Evolutionary conservation across 2,888 invertebrate genomes (phyloP), one percentile per base, ranked within the genome.

Genomic region (Cosmia pyralina): DNA sequence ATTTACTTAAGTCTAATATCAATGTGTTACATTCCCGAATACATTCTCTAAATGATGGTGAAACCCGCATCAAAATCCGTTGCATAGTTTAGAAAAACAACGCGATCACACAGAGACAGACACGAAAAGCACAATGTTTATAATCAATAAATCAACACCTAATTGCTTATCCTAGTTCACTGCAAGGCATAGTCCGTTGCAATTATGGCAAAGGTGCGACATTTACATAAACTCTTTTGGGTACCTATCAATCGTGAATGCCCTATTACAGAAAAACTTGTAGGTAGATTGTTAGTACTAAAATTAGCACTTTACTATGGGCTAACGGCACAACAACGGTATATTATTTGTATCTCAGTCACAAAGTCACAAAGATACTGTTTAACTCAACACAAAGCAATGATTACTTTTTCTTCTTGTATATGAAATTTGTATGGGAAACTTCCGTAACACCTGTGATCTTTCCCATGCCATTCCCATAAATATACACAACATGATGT

Each of bases 371-470:
- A 48, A 38, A 58, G 48, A 71, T 60, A 53, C n/a, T 75, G 13
- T 63, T 72, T 53, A 63, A 72, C 62, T 59, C 55, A 62, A 46
- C 38, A 52, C 48, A 64, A 63, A 68, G 52, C 68, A 84, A 72
- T 67, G 3, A 57, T 34, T 34, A 52, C 44, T 64, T 82, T 79
- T 82, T 80, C 67, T 68, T 67, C 7, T 55, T 38, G 17, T 79
- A 57, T 59, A 59, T 77, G 72, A 67, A 75, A 72, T 71, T 22
- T 79, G 71, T 67, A 83, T 83, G 69, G 50, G 62, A 77, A 69
- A 52, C 75, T 85, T 85, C 85, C 83, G 81, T 74, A 80, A 79
- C 68, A 75, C 65, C 46, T 70, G 58, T 57, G 66, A 75, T 71
- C 59, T 73, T 71, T 84, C 70, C 13, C 75, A 85, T 76, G 73